These are phyloP conservation scores for Atta colombica DNA, from an alignment of 1,140 invertebrate genomes.

Conservation along the genomic window DNA sequence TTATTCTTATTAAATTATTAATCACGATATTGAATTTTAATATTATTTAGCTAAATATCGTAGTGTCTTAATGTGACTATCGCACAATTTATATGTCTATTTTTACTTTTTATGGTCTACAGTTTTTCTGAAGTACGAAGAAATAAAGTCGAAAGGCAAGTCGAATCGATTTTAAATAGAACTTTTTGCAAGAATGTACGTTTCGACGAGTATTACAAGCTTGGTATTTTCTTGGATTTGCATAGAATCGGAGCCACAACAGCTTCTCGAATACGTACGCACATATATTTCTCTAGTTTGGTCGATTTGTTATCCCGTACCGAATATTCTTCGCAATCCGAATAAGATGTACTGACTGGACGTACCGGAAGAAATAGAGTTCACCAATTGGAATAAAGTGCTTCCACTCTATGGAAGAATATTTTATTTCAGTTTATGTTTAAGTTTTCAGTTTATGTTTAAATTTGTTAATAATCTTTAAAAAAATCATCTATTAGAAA, in stretches of 20 bases:
- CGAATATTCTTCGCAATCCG: conserved; percentile 19
- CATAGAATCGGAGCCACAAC: conserved; percentile 46
- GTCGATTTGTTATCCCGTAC: conserved; percentile 44
- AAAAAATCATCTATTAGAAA: not conserved
- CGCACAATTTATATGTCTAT: not conserved
- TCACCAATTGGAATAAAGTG: not conserved
- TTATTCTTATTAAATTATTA: not conserved
- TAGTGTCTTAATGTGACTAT: not conserved
- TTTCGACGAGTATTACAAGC: conserved; percentile 44
- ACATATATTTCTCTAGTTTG: conserved; percentile 27
- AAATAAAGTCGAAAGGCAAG: conserved; percentile 29
- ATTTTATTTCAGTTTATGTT: conserved; percentile 1
- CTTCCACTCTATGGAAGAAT: not conserved
- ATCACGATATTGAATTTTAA: conserved; percentile 13
- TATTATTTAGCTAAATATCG: too few species aligned
- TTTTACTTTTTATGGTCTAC: not conserved
- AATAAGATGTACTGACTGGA: conserved; percentile 41
- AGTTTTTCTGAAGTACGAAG: conserved; percentile 5
- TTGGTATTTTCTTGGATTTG: conserved; percentile 60
- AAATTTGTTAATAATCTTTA: not conserved
- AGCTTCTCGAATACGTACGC: conserved; percentile 33
- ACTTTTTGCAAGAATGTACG: conserved; percentile 52
- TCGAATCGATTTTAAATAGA: conserved; percentile 68
- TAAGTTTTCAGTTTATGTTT: not conserved
- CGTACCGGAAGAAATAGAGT: conserved; percentile 6